Percentiles rank a stretch among this genome's conserved stretches.
Evolutionary conservation across 2,113 vertebrate genomes (phyloP).

Genomic region (Dasyornis broadbenti): DNA sequence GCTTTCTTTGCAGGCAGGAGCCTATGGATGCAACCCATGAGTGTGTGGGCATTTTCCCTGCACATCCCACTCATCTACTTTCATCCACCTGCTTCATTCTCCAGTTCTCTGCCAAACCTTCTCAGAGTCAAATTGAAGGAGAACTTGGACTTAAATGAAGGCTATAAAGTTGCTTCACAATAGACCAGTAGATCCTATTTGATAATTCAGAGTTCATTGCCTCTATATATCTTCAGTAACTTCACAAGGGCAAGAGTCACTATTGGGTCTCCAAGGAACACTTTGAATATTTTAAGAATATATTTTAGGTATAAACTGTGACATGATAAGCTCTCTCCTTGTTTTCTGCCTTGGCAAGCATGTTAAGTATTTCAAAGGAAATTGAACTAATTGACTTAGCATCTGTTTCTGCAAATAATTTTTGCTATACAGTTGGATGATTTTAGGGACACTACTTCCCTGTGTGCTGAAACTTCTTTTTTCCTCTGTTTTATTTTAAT

Average conservation of each 20-base stretch:
- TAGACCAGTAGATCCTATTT: background rate
- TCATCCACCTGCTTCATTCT: background rate
- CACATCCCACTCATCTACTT: background rate
- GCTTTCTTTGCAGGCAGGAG: background rate
- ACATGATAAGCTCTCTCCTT: background rate
- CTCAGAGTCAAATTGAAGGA: background rate
- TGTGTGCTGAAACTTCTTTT: background rate
- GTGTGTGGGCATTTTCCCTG: background rate
- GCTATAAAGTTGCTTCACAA: background rate
- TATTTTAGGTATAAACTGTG: background rate
- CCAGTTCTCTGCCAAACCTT: background rate
- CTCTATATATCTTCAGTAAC: background rate
- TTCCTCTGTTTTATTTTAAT: background rate
- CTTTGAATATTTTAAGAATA: background rate
- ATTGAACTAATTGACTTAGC: background rate
- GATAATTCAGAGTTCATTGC: background rate
- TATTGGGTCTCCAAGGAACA: background rate
- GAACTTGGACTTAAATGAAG: background rate
- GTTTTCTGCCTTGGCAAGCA: background rate
- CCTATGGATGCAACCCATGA: background rate
- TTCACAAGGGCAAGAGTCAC: background rate
- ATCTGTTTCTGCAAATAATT: slow-evolving; percentile 1
- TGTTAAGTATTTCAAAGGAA: background rate
- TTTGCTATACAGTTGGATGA: background rate
- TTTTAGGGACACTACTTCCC: background rate